phyloP scores from a whole-genome alignment of 2,797 vertebrate genomes.

The Acropternis orthonyx region DNA sequence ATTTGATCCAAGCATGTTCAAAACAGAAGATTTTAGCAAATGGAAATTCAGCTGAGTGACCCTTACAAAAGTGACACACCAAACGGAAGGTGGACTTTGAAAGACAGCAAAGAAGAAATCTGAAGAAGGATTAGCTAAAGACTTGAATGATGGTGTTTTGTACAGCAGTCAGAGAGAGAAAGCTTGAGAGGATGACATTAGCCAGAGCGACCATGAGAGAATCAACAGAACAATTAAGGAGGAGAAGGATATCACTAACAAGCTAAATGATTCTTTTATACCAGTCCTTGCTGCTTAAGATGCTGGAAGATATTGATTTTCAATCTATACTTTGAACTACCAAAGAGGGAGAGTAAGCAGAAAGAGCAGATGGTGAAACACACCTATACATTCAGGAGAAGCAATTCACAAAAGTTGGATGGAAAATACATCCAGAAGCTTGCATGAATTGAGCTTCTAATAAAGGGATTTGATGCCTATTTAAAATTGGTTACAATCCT shows the following conservation, averaged over 20 bases:
- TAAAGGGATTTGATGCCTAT: background rate
- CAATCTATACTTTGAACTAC: constrained; percentile 6
- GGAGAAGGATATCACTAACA: background rate
- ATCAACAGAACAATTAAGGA: background rate
- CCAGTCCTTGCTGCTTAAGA: background rate
- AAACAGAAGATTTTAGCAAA: background rate
- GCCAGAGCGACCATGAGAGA: background rate
- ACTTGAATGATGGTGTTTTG: background rate
- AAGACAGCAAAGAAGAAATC: background rate
- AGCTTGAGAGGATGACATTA: background rate
- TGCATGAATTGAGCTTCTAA: background rate
- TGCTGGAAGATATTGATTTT: background rate
- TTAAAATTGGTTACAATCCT: background rate
- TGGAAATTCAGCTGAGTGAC: background rate
- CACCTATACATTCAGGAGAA: background rate
- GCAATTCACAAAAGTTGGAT: background rate
- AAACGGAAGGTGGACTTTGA: background rate
- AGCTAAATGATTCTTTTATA: background rate
- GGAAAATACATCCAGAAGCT: background rate
- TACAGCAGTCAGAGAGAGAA: background rate
- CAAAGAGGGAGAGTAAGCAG: background rate
- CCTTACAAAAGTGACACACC: background rate
- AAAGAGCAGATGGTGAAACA: background rate
- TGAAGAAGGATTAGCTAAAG: background rate
- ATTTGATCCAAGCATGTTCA: background rate